Evolutionary conservation across 2,113 vertebrate species (phyloP).

Genomic region (Ciconia boyciana): DNA sequence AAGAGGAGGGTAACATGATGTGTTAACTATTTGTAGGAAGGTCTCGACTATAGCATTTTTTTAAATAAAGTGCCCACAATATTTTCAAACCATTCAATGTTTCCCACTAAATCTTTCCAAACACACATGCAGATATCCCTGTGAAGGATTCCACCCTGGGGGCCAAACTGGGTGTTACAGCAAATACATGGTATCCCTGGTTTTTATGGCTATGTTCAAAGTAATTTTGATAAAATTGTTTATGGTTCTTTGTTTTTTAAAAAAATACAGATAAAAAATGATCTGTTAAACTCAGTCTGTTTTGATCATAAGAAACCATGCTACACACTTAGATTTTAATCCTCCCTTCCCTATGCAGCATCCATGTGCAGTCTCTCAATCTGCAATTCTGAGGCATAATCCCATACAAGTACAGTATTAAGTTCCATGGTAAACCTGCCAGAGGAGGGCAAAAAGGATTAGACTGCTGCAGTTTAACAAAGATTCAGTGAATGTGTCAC

Average conservation of each 20-base stretch:
- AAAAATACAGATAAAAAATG: background rate
- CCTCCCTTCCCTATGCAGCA: background rate
- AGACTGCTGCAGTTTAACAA: background rate
- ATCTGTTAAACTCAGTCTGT: background rate
- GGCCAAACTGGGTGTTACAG: background rate
- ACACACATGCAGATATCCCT: rapidly evolving
- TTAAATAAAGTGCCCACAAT: background rate
- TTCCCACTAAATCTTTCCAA: background rate
- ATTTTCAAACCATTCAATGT: background rate
- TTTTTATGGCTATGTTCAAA: background rate
- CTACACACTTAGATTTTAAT: background rate
- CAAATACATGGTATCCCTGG: background rate
- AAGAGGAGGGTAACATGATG: background rate
- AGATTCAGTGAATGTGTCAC: background rate
- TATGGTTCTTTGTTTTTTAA: background rate
- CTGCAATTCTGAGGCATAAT: background rate
- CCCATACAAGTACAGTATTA: background rate
- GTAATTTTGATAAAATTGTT: background rate
- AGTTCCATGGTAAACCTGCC: background rate
- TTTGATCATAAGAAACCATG: background rate
- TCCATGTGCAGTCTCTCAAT: background rate
- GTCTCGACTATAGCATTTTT: background rate
- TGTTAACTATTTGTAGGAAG: background rate
- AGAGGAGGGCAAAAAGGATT: background rate
- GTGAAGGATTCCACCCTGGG: background rate